Evolutionary conservation across 1,140 invertebrate genomes (phyloP).

Genomic region (Holotrichia oblita): DNA sequence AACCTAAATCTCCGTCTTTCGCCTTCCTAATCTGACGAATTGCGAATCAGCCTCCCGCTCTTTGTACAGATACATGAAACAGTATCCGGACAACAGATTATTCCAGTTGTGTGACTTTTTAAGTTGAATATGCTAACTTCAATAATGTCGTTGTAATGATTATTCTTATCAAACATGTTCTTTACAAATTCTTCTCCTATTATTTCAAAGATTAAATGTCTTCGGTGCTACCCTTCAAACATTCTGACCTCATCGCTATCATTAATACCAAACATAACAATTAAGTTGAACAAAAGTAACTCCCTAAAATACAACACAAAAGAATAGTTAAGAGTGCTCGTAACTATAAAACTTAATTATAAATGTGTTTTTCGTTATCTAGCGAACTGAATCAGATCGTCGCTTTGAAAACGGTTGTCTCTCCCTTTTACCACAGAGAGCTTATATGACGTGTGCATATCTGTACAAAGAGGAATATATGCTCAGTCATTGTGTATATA

Average conservation of each 20-base stretch:
- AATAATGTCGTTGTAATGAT: too few species aligned
- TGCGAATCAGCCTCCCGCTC: neutral
- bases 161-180: too few species aligned
- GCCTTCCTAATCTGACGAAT: conserved; percentile 49
- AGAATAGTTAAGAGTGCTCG: neutral
- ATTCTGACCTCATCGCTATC: neutral
- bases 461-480: neutral
- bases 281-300: conserved; percentile 16
- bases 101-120: too few species aligned
- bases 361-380: conserved; percentile 26
- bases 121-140: too few species aligned
- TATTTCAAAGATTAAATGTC: too few species aligned
- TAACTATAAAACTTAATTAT: conserved; percentile 30
- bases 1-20: conserved; percentile 47
- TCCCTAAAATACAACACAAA: neutral
- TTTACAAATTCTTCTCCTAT: too few species aligned
- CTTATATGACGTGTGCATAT: neutral
- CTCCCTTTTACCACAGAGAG: neutral
- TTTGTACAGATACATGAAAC: neutral
- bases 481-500: conserved; percentile 11
- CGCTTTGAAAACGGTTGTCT: neutral
- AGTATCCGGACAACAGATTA: neutral
- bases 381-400: neutral
- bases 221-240: neutral
- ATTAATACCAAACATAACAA: conserved; percentile 25